Conservation (phyloP, 30 jellyfish, hydroid and myxozoan species). For the Phacellophora camtschatica region DNA sequence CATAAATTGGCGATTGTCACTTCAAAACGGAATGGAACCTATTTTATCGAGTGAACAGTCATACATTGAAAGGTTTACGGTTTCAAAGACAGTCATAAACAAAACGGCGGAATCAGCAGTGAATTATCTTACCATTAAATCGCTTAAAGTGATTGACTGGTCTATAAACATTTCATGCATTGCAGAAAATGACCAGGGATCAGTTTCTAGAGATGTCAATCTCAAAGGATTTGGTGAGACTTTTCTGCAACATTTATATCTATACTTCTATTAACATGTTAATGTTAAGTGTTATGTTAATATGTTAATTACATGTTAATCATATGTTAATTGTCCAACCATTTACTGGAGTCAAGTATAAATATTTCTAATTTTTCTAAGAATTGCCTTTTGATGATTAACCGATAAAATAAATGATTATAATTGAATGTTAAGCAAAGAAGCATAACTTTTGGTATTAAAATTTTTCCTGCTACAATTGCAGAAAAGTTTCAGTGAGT, state of each 20-base stretch:
- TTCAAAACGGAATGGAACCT: not conserved
- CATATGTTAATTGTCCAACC: too few species aligned
- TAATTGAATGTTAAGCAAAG: too few species aligned
- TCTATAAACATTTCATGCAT: conserved; percentile 33
- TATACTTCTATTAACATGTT: too few species aligned
- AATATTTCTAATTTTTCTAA: too few species aligned
- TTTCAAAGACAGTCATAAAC: not conserved
- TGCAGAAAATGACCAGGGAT: conserved; percentile 60
- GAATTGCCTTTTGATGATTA: too few species aligned
- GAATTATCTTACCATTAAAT: not conserved
- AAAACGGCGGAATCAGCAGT: not conserved
- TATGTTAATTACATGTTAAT: too few species aligned
- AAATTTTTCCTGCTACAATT: too few species aligned
- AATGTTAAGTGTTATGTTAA: too few species aligned
- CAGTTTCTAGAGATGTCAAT: not conserved
- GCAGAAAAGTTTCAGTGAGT: too few species aligned
- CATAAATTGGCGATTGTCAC: conserved; percentile 13
- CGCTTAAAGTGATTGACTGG: conserved; percentile 36
- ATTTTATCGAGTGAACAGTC: conserved; percentile 1
- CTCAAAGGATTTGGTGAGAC: conserved; percentile 57
- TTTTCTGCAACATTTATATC: not conserved
- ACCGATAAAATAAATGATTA: too few species aligned
- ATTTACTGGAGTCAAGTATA: too few species aligned
- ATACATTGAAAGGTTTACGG: not conserved
- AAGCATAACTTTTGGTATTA: too few species aligned